phyloP scores from a whole-genome alignment of 2,888 invertebrate genomes.

The Chydorus sphaericus region DNA sequence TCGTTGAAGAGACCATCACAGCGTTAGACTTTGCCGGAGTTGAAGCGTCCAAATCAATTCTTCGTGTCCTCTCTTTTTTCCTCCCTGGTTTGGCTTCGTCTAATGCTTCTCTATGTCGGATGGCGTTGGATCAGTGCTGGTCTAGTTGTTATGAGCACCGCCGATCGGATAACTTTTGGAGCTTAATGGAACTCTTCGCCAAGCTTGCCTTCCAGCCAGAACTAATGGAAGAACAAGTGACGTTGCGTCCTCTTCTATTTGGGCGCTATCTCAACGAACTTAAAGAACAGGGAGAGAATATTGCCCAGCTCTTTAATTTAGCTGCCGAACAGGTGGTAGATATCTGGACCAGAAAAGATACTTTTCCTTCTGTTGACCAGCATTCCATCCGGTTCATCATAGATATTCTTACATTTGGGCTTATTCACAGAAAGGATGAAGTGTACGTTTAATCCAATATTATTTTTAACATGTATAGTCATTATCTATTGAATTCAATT shows the following conservation, averaged over 20 bases:
- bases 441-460: not conserved
- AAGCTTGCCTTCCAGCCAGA: not conserved
- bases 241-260: slow-evolving; percentile 1
- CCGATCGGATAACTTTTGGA: slow-evolving; percentile 11
- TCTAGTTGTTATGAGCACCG: slow-evolving; percentile 11
- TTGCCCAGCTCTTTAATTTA: slow-evolving; percentile 6
- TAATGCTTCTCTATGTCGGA: not conserved
- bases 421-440: slow-evolving; percentile 12
- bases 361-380: not conserved
- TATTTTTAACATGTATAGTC: no score
- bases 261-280: not conserved
- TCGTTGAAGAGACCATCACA: slow-evolving; percentile 2
- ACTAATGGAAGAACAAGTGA: not conserved
- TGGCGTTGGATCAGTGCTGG: slow-evolving; percentile 6
- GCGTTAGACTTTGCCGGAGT: slow-evolving; percentile 10
- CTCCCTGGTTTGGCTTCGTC: slow-evolving; percentile 1
- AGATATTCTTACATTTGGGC: slow-evolving; percentile 8
- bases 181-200: slow-evolving; percentile 6
- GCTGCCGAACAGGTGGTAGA: slow-evolving; percentile 5
- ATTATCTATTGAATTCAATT: no score
- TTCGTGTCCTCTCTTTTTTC: slow-evolving; percentile 2
- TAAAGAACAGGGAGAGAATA: slow-evolving; percentile 7
- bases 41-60: slow-evolving; percentile 8
- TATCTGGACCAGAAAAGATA: not conserved
- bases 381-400: not conserved